These are phyloP conservation scores for Xenopus laevis DNA, from an alignment of 2,113 vertebrate genomes.

Conservation along the genomic window DNA sequence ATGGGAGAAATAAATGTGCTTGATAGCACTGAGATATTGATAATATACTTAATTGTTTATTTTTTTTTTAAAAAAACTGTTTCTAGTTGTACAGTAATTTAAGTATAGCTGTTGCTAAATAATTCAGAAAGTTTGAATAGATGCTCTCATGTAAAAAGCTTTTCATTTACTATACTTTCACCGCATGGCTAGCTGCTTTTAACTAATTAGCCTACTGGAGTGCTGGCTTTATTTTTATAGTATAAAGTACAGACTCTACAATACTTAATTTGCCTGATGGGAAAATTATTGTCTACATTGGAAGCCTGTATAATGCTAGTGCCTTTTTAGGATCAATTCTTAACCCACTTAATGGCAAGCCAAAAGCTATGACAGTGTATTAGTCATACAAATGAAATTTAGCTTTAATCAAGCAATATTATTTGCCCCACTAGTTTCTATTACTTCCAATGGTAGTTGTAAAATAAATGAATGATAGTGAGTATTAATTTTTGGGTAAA, in stretches of 20 bases:
- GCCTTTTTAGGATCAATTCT: too few relatives aligned
- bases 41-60: conserved; percentile 8
- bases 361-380: too few relatives aligned
- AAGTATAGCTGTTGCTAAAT: conserved; percentile 24
- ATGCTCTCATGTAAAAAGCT: conserved; percentile 14
- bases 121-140: conserved; percentile 11
- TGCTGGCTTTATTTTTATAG: background rate
- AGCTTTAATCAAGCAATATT: too few relatives aligned
- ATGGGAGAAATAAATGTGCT: conserved; percentile 27
- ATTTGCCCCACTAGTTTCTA: too few relatives aligned
- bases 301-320: too few relatives aligned
- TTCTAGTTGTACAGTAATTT: conserved; percentile 16
- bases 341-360: too few relatives aligned
- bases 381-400: too few relatives aligned
- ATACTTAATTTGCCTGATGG: too few relatives aligned
- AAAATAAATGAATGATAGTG: too few relatives aligned
- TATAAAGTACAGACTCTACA: background rate
- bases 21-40: conserved; percentile 7
- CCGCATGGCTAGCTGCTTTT: background rate
- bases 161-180: background rate
- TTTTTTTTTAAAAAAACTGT: background rate
- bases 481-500: too few relatives aligned
- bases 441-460: too few relatives aligned
- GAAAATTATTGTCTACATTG: too few relatives aligned
- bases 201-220: conserved; percentile 9